These are phyloP conservation scores for Eupithecia tripunctaria DNA, from an alignment of 2,888 invertebrate species.

Conservation along the genomic window DNA sequence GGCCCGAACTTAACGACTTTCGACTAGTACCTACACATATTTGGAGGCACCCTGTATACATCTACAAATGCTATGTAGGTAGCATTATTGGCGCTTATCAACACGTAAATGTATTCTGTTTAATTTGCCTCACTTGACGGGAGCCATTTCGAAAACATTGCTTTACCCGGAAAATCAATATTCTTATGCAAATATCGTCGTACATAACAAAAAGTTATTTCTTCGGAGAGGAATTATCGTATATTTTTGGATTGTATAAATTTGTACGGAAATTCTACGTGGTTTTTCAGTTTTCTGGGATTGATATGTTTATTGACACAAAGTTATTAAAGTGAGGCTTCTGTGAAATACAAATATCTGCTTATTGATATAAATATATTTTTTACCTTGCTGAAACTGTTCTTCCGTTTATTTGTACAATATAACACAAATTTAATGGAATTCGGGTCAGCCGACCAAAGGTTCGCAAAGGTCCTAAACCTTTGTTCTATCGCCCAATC, in stretches of 20 bases:
- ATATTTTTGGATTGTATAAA: not conserved
- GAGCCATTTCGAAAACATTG: slow-evolving; percentile 5
- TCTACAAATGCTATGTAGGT: not conserved
- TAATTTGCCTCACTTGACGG: not conserved
- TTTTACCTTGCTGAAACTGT: too few relatives aligned
- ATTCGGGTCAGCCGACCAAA: not conserved
- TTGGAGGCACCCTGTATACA: too few relatives aligned
- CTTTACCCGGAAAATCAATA: not conserved
- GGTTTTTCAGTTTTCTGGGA: too few relatives aligned
- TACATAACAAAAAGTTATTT: slow-evolving; percentile 1
- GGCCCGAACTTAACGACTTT: too few relatives aligned
- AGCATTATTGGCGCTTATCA: not conserved
- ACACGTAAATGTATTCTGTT: not conserved
- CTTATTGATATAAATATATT: too few relatives aligned
- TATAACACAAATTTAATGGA: not conserved
- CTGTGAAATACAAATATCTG: not conserved
- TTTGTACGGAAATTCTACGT: not conserved
- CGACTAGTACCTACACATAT: too few relatives aligned
- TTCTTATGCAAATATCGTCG: not conserved
- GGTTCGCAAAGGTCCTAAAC: not conserved
- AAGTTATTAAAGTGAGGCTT: too few relatives aligned
- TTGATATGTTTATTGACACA: too few relatives aligned
- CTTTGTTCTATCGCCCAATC: not conserved
- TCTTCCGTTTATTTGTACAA: too few relatives aligned
- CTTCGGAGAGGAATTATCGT: not conserved